A percentile compares a stretch with the other conserved stretches of the same genome.
Conservation (phyloP, 2,888 invertebrate genomes). For the Pachydiplax longipennis region DNA sequence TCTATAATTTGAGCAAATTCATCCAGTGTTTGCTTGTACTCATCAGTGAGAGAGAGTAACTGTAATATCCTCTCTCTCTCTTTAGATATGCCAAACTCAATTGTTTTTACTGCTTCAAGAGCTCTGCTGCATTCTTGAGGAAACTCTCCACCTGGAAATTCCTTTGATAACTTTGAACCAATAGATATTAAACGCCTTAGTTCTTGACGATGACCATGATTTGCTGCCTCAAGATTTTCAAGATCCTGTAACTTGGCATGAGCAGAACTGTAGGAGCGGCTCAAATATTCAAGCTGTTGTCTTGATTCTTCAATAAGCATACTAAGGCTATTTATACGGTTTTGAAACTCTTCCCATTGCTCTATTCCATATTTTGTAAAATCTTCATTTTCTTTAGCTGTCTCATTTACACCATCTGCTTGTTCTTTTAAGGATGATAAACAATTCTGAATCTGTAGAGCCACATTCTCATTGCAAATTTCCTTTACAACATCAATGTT, state of each 20-base stretch:
- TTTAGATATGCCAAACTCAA: constrained; percentile 72
- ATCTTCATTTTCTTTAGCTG: constrained; percentile 68
- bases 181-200: constrained; percentile 56
- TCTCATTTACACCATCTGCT: constrained; percentile 73
- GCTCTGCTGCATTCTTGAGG: constrained; percentile 72
- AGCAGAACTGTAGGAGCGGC: constrained; percentile 71
- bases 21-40: constrained; percentile 86
- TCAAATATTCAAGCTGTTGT: constrained; percentile 64
- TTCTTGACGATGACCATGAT: constrained; percentile 66
- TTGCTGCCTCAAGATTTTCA: constrained; percentile 73
- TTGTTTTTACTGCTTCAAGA: constrained; percentile 69
- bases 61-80: constrained; percentile 82
- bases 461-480: constrained; percentile 61
- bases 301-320: constrained; percentile 62
- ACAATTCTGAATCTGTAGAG: constrained; percentile 64
- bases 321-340: constrained; percentile 68
- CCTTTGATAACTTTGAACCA: constrained; percentile 70
- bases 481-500: constrained; percentile 63
- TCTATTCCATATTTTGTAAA: constrained; percentile 68
- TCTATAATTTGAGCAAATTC: constrained; percentile 87
- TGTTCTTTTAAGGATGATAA: constrained; percentile 71
- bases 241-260: constrained; percentile 72
- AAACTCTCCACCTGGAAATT: constrained; percentile 74
- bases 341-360: constrained; percentile 76
- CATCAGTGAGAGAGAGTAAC: constrained; percentile 77